phyloP scores from a whole-genome alignment of 2,888 invertebrate species.

The Caenorhabditis imperialis region DNA sequence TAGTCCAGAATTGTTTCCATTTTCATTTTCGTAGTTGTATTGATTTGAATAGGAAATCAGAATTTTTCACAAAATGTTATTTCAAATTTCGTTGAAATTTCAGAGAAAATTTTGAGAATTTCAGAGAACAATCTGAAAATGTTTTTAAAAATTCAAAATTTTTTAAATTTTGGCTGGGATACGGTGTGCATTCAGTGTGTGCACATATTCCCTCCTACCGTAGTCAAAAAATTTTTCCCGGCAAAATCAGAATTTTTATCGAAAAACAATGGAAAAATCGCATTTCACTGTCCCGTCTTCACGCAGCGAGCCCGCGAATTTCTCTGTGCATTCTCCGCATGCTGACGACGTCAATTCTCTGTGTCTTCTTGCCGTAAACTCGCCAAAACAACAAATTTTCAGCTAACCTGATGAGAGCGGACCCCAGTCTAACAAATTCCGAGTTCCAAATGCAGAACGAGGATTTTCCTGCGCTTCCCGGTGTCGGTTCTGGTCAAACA shows the following conservation, averaged over 20 bases:
- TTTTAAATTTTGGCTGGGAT: background rate
- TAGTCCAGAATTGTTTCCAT: too few relatives aligned
- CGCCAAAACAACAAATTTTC: constrained; percentile 34
- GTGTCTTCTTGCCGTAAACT: background rate
- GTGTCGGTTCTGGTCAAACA: constrained; percentile 79
- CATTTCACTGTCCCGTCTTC: background rate
- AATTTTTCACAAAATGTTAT: background rate
- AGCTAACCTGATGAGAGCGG: constrained; percentile 74
- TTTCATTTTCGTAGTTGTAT: too few relatives aligned
- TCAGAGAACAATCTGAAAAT: background rate
- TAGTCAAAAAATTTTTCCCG: constrained; percentile 12
- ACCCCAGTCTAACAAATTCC: constrained; percentile 60
- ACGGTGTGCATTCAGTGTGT: constrained; percentile 31
- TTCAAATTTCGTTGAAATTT: background rate
- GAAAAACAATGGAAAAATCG: too few relatives aligned
- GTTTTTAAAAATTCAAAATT: background rate
- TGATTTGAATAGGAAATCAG: too few relatives aligned
- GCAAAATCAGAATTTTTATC: background rate
- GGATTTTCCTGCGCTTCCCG: constrained; percentile 99
- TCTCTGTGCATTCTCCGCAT: background rate
- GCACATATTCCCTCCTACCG: constrained; percentile 20
- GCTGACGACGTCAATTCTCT: constrained; percentile 1
- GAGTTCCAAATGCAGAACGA: constrained; percentile 90
- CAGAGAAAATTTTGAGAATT: background rate
- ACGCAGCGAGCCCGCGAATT: constrained; percentile 3